A percentile compares a stretch with the other conserved stretches of the same genome.
Evolutionary conservation across 2,888 invertebrate genomes (phyloP).

Genomic region (Acleris cristana): DNA sequence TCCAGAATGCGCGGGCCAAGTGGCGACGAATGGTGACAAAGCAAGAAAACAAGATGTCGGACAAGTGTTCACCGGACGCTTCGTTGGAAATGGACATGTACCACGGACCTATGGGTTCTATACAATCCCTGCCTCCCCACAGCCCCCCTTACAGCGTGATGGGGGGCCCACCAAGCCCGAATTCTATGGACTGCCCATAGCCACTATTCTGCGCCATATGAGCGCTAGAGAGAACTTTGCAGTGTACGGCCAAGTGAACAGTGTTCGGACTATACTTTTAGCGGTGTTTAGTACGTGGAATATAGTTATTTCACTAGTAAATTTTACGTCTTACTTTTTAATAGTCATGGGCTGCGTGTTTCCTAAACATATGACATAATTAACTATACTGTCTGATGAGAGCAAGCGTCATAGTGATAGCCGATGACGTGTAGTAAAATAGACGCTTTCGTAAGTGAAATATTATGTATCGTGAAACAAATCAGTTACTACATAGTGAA

Average conservation of each 20-base stretch:
- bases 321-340: too few relatives aligned
- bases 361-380: too few relatives aligned
- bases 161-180: slow-evolving; percentile 87
- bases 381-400: too few relatives aligned
- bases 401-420: too few relatives aligned
- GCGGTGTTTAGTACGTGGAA: neutral
- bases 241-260: slow-evolving; percentile 11
- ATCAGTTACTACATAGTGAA: too few relatives aligned
- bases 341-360: too few relatives aligned
- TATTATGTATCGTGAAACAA: too few relatives aligned
- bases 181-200: slow-evolving; percentile 90
- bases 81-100: slow-evolving; percentile 87
- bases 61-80: slow-evolving; percentile 87
- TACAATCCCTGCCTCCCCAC: slow-evolving; percentile 86
- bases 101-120: slow-evolving; percentile 86
- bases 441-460: too few relatives aligned
- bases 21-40: slow-evolving; percentile 95
- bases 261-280: neutral
- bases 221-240: slow-evolving; percentile 58
- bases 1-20: slow-evolving; percentile 97
- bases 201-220: slow-evolving; percentile 73
- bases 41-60: slow-evolving; percentile 89
- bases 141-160: slow-evolving; percentile 89
- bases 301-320: too few relatives aligned
- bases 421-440: too few relatives aligned